These are phyloP conservation scores for Callipepla californica DNA, from an alignment of 2,113 vertebrate genomes.

Conservation along the genomic window DNA sequence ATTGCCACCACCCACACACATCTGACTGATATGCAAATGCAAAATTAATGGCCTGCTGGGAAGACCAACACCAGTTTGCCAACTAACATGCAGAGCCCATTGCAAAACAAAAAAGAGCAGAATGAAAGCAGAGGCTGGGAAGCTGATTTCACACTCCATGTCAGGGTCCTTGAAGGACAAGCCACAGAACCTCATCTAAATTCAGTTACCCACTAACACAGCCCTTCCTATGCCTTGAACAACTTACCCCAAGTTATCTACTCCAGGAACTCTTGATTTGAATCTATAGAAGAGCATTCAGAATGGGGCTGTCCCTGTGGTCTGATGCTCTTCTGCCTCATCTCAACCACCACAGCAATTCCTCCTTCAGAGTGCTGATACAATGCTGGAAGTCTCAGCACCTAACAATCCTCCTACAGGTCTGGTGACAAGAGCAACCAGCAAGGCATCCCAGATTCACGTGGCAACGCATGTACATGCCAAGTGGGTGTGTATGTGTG, in stretches of 20 bases:
- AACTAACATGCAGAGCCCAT: neutral
- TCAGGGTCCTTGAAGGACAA: neutral
- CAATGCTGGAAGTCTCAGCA: neutral
- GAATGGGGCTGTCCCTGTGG: neutral
- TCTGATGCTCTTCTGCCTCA: neutral
- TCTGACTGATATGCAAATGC: constrained; percentile 42
- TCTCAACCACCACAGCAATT: neutral
- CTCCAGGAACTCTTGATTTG: neutral
- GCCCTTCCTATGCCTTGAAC: neutral
- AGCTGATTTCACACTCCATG: neutral
- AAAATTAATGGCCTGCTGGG: neutral
- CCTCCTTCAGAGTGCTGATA: neutral
- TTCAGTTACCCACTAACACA: neutral
- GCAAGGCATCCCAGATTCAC: neutral
- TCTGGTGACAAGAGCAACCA: neutral
- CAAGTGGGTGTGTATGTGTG: rapidly evolving
- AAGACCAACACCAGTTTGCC: constrained; percentile 12
- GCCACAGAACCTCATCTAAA: neutral
- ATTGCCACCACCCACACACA: constrained; percentile 3
- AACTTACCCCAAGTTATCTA: neutral
- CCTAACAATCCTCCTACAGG: neutral
- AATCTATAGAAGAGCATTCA: neutral
- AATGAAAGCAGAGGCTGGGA: neutral
- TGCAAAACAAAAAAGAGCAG: neutral
- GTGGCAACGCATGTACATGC: neutral